Conservation (phyloP, 2,797 vertebrate genomes). For the Echeneis naucrates region DNA sequence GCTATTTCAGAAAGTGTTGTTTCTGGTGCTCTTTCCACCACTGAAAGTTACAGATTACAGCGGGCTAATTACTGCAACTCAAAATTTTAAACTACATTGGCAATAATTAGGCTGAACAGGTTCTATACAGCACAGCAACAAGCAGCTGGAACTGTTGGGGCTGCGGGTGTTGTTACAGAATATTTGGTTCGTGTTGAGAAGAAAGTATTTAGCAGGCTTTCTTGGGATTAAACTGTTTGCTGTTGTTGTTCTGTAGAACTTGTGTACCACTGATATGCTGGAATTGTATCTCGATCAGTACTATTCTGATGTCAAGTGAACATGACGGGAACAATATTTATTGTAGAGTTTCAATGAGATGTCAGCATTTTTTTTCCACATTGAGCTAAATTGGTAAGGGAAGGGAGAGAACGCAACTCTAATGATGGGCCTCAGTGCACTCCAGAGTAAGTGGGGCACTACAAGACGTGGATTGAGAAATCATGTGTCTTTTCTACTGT, state of each 20-base stretch:
- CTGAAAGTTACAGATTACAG: too few relatives aligned
- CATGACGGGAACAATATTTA: slow-evolving; percentile 21
- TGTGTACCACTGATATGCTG: slow-evolving; percentile 1
- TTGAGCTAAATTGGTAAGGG: slow-evolving; percentile 9
- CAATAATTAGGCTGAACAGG: neutral
- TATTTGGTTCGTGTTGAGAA: neutral
- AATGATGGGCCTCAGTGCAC: slow-evolving; percentile 19
- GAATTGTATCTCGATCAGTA: neutral
- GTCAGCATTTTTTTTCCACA: too few relatives aligned
- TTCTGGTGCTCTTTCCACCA: too few relatives aligned
- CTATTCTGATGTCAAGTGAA: slow-evolving; percentile 8
- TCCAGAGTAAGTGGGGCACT: slow-evolving; percentile 42
- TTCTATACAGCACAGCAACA: neutral
- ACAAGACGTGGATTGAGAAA: slow-evolving; percentile 63
- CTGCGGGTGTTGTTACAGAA: neutral
- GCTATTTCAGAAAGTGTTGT: too few relatives aligned
- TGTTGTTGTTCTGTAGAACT: slow-evolving; percentile 13
- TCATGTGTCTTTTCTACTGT: slow-evolving; percentile 64
- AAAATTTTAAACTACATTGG: neutral
- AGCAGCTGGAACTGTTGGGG: neutral
- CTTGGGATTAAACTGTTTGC: neutral
- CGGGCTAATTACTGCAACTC: neutral
- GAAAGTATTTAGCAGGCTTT: slow-evolving; percentile 9
- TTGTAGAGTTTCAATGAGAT: slow-evolving; percentile 4
- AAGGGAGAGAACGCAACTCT: slow-evolving; percentile 14